A percentile compares a stretch with the other conserved stretches of the same genome.
phyloP scores from a whole-genome alignment of 2,888 invertebrate species.

The Drosophila paucipuncta region DNA sequence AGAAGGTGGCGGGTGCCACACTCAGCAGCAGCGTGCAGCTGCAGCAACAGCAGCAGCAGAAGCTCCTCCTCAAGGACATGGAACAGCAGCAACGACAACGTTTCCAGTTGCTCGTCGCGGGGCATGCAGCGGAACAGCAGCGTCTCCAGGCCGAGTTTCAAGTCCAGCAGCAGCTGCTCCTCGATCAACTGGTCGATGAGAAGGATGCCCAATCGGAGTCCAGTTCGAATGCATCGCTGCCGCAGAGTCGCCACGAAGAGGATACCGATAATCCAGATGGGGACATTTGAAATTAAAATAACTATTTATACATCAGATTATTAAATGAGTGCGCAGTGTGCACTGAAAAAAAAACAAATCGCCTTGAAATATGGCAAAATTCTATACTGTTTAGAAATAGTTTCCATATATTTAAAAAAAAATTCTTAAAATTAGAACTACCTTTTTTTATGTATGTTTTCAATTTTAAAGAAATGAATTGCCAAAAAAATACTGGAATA shows the following conservation, averaged over 20 bases:
- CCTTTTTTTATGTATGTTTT: no score
- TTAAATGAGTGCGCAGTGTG: conserved; percentile 8
- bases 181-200: conserved; percentile 41
- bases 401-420: not conserved
- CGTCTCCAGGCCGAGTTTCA: conserved; percentile 50
- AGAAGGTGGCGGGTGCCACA: not conserved
- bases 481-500: no score
- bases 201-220: conserved; percentile 11
- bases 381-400: not conserved
- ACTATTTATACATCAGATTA: conserved; percentile 5
- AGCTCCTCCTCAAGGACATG: conserved; percentile 23
- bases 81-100: conserved; percentile 39
- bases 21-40: not conserved
- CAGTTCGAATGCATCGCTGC: conserved; percentile 35
- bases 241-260: conserved; percentile 21
- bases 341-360: not conserved
- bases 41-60: conserved; percentile 22
- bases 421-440: no score
- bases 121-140: conserved; percentile 52
- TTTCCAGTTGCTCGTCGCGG: conserved; percentile 35
- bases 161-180: conserved; percentile 45
- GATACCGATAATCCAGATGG: conserved; percentile 6
- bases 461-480: no score
- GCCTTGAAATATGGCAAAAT: not conserved
- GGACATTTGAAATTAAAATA: not conserved